Evolutionary conservation across 1,140 invertebrate species (phyloP), one percentile per base, ranked within the genome.

Genomic region (Drosophila pallidifrons): DNA sequence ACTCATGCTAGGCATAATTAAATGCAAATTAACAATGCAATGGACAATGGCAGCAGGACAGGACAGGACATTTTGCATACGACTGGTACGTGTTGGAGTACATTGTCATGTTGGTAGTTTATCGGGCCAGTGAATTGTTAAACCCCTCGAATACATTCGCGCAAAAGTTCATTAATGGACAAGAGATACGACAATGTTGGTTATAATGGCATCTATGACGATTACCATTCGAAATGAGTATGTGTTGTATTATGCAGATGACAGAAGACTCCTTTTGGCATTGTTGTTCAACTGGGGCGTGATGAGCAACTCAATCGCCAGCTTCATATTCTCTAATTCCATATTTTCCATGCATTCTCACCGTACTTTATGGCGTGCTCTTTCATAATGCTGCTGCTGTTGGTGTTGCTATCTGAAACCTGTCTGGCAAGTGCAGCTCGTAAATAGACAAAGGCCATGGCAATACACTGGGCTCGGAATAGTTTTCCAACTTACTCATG

Each of bases 321-420:
- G 92, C 93, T 98, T 25, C 97, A 65, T 97, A 96, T 94, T 95
- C 97, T 35, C 95, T 95, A 81, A 97, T 94, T 0, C 95, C 97
- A 96, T 41, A 98, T 94, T 73, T 95, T 94, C 47, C 93, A 92
- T 91, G 97, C 96, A 89, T 96, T 95, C 20, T 94, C 92, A 3
- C 20, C 20, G 28, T 92, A 91, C 72, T 97, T 94, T 32, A 95
- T 93, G 68, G 94, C 46, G 35, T 69, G 43, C 6, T 45, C 13
- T 10, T 13, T 28, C 43, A 59, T 59, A 43, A 41, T 66, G 32
- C 5, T 16, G 32, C n/a, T 15, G 2, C 13, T 15, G 46, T 7
- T 8, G 32, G 3, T 15, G 6, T 7, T 16, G 13, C 51, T 46
- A 46, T 41, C 20, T 35, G 13, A 80, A 57, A 41, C 25, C 57